These are phyloP conservation scores for Plagodis dolabraria DNA, from an alignment of 2,888 invertebrate genomes.

Conservation along the genomic window DNA sequence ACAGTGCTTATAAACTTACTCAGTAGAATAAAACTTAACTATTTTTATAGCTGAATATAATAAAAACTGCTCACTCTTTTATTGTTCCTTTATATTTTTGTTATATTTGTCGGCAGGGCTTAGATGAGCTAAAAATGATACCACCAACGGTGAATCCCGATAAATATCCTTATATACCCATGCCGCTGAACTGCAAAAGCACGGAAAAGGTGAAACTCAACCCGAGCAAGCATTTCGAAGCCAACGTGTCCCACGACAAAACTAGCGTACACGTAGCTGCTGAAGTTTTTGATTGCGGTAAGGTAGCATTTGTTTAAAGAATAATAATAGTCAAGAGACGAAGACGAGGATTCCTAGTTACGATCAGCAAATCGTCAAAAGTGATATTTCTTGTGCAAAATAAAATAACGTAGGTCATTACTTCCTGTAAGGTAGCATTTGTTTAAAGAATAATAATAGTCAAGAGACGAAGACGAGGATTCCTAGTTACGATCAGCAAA, in stretches of 20 bases:
- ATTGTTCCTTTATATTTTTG: background rate
- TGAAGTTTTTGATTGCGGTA: conserved; percentile 75
- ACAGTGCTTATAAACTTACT: too few relatives aligned
- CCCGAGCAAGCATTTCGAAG: conserved; percentile 64
- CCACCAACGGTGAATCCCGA: conserved; percentile 40
- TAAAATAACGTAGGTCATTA: too few relatives aligned
- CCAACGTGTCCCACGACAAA: conserved; percentile 63
- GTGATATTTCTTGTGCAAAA: too few relatives aligned
- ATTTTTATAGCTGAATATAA: too few relatives aligned
- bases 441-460: too few relatives aligned
- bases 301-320: conserved; percentile 15
- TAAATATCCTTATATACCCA: conserved; percentile 21
- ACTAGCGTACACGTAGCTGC: conserved; percentile 68
- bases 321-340: too few relatives aligned
- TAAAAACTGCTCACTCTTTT: too few relatives aligned
- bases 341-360: too few relatives aligned
- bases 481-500: too few relatives aligned
- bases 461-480: too few relatives aligned
- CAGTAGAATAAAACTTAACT: too few relatives aligned
- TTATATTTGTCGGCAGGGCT: conserved; percentile 45
- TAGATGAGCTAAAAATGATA: conserved; percentile 55
- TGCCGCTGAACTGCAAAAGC: conserved; percentile 56
- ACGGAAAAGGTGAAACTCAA: conserved; percentile 55
- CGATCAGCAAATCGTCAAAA: too few relatives aligned
- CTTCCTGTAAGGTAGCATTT: conserved; percentile 51